Evolutionary conservation across 30 jellyfish, hydroid and myxozoan genomes (phyloP).

Genomic region (Cassiopea andromeda): DNA sequence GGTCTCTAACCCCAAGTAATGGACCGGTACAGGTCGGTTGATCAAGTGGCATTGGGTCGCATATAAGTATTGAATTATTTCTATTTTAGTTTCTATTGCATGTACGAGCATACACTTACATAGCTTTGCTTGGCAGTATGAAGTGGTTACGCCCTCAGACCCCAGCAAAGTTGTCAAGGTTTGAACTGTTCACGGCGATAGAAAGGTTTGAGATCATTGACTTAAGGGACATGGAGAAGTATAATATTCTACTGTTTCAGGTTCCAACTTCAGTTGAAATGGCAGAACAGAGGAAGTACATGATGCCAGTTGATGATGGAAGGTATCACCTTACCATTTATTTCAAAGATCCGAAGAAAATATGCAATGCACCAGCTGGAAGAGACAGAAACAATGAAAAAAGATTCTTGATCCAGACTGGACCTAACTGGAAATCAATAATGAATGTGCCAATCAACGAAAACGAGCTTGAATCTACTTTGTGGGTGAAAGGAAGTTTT

Average conservation of each 20-base stretch:
- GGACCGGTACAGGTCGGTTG: no score
- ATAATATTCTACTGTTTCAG: neutral
- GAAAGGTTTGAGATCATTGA: no score
- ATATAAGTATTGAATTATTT: no score
- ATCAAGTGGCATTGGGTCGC: no score
- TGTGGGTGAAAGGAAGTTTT: constrained; percentile 68
- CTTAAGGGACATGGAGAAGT: no score
- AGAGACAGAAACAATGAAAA: constrained; percentile 55
- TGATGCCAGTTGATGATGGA: constrained; percentile 54
- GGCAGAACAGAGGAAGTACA: constrained; percentile 46
- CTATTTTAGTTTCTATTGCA: no score
- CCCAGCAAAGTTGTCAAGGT: no score
- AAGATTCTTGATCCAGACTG: constrained; percentile 55
- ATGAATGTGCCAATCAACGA: constrained; percentile 52
- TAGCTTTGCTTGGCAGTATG: no score
- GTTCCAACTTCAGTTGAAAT: constrained; percentile 64
- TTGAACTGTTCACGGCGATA: no score
- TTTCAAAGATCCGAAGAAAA: constrained; percentile 55
- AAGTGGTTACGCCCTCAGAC: no score
- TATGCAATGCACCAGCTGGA: constrained; percentile 59
- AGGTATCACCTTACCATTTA: constrained; percentile 61
- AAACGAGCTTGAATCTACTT: constrained; percentile 11
- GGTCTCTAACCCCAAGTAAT: no score
- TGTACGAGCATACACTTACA: no score
- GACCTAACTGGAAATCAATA: constrained; percentile 39